These are phyloP conservation scores for Mnemiopsis leidyi DNA, from an alignment of 37 sponge, comb jelly and placozoan genomes.

Conservation along the genomic window DNA sequence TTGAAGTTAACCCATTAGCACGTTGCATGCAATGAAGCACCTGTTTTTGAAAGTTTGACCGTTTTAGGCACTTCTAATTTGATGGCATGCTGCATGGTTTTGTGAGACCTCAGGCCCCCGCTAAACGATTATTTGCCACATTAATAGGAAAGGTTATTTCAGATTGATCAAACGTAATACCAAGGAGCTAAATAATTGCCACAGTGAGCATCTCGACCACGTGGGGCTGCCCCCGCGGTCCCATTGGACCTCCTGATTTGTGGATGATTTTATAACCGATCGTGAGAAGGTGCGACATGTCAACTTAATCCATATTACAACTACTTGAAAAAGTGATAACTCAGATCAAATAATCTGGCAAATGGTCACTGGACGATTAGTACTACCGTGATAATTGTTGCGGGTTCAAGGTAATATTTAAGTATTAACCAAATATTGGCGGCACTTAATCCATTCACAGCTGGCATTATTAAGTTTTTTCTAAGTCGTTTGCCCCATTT, in stretches of 20 bases:
- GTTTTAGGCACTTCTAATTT: not conserved
- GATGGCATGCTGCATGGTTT: not conserved
- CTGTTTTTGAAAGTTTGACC: not conserved
- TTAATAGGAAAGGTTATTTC: not conserved
- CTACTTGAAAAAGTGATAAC: not conserved
- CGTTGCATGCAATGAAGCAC: not conserved
- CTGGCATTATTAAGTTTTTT: not conserved
- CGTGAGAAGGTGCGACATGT: not conserved
- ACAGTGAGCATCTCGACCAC: not conserved
- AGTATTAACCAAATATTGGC: not conserved
- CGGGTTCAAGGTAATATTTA: not conserved
- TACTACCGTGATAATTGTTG: not conserved
- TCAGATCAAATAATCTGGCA: not conserved
- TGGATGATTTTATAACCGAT: not conserved
- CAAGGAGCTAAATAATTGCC: not conserved
- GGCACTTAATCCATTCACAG: not conserved
- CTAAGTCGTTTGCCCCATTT: not conserved
- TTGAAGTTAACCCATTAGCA: not conserved
- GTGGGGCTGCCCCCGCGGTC: not conserved
- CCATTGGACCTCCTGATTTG: not conserved
- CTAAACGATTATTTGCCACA: not conserved
- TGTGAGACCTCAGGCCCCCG: not conserved
- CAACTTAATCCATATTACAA: not conserved
- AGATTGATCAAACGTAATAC: not conserved
- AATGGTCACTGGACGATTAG: not conserved